phyloP scores from a whole-genome alignment of 1,140 invertebrate species.

The Drosophila baimaii region DNA sequence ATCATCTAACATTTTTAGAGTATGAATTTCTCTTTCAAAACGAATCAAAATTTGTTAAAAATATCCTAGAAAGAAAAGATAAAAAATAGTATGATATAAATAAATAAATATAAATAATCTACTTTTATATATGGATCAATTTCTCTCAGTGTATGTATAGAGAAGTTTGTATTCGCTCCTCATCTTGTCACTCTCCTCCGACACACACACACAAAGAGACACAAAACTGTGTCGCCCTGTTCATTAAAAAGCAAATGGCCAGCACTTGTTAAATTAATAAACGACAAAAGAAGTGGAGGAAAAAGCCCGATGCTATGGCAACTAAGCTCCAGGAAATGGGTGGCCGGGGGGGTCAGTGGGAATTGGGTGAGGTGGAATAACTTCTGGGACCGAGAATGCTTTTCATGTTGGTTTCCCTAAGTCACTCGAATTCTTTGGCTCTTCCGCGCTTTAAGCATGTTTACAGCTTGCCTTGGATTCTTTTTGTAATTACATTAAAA shows the following conservation, averaged over 20 bases:
- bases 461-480: background rate
- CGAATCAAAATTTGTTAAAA: no score
- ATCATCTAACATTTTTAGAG: no score
- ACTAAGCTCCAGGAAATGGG: constrained; percentile 34
- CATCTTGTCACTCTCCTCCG: constrained; percentile 19
- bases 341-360: constrained; percentile 19
- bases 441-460: constrained; percentile 21
- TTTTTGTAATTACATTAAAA: constrained; percentile 17
- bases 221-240: constrained; percentile 63
- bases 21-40: no score
- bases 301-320: constrained; percentile 29
- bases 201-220: constrained; percentile 28
- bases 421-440: constrained; percentile 14
- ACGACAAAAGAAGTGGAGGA: constrained; percentile 45
- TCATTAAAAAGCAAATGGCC: constrained; percentile 62
- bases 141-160: constrained; percentile 8
- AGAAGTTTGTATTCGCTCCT: constrained; percentile 10
- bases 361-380: constrained; percentile 29
- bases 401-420: constrained; percentile 30
- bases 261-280: constrained; percentile 75
- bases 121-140: background rate
- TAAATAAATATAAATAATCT: no score
- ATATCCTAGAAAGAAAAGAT: no score
- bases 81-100: no score
- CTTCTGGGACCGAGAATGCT: constrained; percentile 38